Conservation (phyloP, 1,140 invertebrate genomes). For the Psix sp. region DNA sequence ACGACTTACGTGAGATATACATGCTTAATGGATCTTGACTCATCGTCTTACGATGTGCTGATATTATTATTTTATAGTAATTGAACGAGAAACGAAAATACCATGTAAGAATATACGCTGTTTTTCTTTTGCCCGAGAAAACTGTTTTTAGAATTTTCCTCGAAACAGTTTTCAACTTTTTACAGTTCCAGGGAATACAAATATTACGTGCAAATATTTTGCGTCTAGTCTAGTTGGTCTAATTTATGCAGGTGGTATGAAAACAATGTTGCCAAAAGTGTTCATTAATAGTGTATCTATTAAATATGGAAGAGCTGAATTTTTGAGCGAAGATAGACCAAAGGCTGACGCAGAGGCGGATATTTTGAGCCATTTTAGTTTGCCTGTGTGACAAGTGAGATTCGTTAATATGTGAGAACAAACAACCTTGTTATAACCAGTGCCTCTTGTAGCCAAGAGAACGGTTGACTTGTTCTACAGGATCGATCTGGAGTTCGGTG, state of each 20-base stretch:
- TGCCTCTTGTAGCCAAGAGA: constrained; percentile 37
- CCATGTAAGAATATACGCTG: too few species aligned
- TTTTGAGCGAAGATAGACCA: constrained; percentile 48
- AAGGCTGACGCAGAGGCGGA: constrained; percentile 33
- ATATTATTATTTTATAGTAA: too few species aligned
- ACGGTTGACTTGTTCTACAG: constrained; percentile 46
- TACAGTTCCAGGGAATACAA: too few species aligned
- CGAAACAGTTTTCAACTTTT: too few species aligned
- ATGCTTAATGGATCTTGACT: constrained; percentile 14
- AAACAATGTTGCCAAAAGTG: constrained; percentile 32
- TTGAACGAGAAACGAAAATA: too few species aligned
- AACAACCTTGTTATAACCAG: constrained; percentile 55
- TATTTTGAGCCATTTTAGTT: constrained; percentile 53
- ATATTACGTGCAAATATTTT: too few species aligned
- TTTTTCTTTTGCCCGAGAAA: too few species aligned
- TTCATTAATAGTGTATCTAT: constrained; percentile 55
- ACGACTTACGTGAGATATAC: constrained; percentile 32
- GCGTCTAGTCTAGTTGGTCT: too few species aligned
- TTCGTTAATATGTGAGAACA: constrained; percentile 56
- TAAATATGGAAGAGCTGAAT: constrained; percentile 24
- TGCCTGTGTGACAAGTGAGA: constrained; percentile 44
- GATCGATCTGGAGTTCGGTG: constrained; percentile 45
- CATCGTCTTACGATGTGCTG: constrained; percentile 37
- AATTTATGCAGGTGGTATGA: too few species aligned
- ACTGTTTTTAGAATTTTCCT: too few species aligned